Conservation (phyloP, 2,888 invertebrate genomes). For the Adela reaumurella region DNA sequence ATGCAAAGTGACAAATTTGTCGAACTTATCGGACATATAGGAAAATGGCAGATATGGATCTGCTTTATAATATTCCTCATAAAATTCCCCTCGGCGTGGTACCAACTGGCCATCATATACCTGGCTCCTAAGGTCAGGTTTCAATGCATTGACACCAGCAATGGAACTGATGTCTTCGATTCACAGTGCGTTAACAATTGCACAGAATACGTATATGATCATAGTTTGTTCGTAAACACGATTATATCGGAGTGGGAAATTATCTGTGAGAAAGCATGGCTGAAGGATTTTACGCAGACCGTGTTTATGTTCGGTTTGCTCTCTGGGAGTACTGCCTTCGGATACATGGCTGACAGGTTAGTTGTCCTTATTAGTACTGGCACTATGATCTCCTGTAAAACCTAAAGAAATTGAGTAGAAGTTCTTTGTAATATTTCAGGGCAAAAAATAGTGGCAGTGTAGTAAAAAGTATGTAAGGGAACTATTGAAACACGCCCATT, state of each 20-base stretch:
- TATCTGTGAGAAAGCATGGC: slow-evolving; percentile 61
- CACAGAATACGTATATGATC: slow-evolving; percentile 54
- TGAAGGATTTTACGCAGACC: slow-evolving; percentile 69
- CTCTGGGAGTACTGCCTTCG: slow-evolving; percentile 68
- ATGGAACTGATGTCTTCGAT: slow-evolving; percentile 24
- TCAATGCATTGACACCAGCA: slow-evolving; percentile 38
- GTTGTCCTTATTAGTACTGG: no score
- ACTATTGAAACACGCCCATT: no score
- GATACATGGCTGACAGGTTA: slow-evolving; percentile 71
- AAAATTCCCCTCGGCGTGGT: slow-evolving; percentile 76
- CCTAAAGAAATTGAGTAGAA: no score
- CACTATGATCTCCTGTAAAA: no score
- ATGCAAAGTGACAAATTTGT: slow-evolving; percentile 20
- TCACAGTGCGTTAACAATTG: slow-evolving; percentile 54
- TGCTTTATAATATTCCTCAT: slow-evolving; percentile 62
- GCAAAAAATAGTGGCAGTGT: no score
- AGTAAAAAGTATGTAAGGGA: no score
- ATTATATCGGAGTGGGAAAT: slow-evolving; percentile 74
- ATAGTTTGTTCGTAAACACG: slow-evolving; percentile 62
- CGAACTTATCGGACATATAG: slow-evolving; percentile 46
- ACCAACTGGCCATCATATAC: slow-evolving; percentile 71
- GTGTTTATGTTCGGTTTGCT: slow-evolving; percentile 71
- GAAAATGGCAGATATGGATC: slow-evolving; percentile 68
- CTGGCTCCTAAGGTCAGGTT: slow-evolving; percentile 61
- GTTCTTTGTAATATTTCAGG: no score